Evolutionary conservation across 2,888 invertebrate species (phyloP), one percentile per base, ranked within the genome.

Genomic region (Metacarcinus magister): DNA sequence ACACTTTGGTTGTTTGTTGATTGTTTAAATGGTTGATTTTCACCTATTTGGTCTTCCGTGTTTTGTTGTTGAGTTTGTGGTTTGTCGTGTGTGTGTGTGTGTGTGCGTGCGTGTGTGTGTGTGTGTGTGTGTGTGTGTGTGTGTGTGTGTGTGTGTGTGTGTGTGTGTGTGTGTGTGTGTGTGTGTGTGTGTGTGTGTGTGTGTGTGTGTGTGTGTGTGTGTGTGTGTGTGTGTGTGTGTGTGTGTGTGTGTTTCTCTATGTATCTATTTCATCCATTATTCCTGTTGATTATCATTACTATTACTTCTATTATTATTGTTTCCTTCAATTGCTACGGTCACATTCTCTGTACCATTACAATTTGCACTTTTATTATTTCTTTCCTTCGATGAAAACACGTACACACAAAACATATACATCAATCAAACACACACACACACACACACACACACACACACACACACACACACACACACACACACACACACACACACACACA

Each of bases 101-200:
- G 75, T 75, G 75, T 75, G 75, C 28, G 75, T 75, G 75, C 28
- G 75, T 75, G 75, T 75, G 75, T 75, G 75, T 75, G 82, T 82
- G 82, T 67, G 67, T 67, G 67, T 82, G 82, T 82, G 82, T 82
- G 82, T 82, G 82, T 82, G 82, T 82, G 32, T 32, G 82, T 82
- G 82, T 32, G 82, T 32, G 32, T 82, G 82, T 28, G 32, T 3
- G 32, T 48, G 48, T 48, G 48, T 48, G 48, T 13, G 48, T 48
- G 48, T 48, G 48, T 48, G 48, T 48, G 48, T 48, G 54, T 54
- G 54, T 54, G 54, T 54, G 54, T 54, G 54, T 54, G 54, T 54
- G 54, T 16, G 54, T 54, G 54, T 16, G 54, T 54, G 54, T 54
- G 54, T 54, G 10, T 54, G 54, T 54, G 54, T 54, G 54, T 54